These are phyloP conservation scores for Hyla sarda DNA, from an alignment of 2,113 vertebrate genomes.

Conservation along the genomic window DNA sequence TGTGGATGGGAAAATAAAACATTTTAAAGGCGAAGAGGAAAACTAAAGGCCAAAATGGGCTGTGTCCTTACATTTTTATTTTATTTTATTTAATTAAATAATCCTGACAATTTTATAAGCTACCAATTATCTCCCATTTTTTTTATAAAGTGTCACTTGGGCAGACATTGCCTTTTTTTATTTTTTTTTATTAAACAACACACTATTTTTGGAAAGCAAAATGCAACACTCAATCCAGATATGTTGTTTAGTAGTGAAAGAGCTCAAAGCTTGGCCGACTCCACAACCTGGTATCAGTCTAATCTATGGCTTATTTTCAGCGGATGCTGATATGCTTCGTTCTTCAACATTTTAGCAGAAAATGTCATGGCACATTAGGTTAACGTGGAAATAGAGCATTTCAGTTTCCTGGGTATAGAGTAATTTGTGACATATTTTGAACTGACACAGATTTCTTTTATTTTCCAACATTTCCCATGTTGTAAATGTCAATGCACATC, in stretches of 20 bases:
- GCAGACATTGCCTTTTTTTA: no score
- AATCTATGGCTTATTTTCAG: background rate
- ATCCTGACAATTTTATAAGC: no score
- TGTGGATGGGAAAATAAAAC: no score
- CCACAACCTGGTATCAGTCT: background rate
- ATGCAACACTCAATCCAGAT: background rate
- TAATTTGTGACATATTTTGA: slow-evolving; percentile 20
- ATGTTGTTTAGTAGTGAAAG: background rate
- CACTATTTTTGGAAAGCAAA: no score
- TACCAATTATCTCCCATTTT: no score
- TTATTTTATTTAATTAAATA: no score
- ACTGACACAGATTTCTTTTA: slow-evolving; percentile 1
- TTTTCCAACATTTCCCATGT: background rate
- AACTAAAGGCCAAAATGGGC: no score
- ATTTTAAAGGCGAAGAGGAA: no score
- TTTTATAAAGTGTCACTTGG: no score
- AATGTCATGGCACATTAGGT: slow-evolving; percentile 22
- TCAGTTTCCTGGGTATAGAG: background rate
- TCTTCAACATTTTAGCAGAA: background rate
- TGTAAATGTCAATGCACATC: slow-evolving; percentile 18
- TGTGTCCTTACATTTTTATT: no score
- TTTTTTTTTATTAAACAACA: no score
- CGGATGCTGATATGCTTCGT: background rate
- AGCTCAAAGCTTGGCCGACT: background rate
- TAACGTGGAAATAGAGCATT: background rate